Percentiles rank a stretch among this genome's conserved stretches.
phyloP scores from a whole-genome alignment of 2,797 vertebrate genomes.

The Harpagifer antarcticus region DNA sequence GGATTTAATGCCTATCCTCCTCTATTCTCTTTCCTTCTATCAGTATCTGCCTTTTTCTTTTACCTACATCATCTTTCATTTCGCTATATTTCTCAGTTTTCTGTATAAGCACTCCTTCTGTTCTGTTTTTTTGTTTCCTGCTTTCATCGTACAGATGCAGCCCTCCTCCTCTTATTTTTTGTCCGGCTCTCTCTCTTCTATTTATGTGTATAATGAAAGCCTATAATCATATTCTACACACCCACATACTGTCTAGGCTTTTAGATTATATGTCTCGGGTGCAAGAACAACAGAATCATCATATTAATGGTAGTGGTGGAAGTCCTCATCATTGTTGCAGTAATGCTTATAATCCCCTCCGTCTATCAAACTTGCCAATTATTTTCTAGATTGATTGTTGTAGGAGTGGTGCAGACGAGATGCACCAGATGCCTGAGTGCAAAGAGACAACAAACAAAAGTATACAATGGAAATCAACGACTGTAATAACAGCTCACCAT shows the following conservation, averaged over 20 bases:
- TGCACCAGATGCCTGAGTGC: slow-evolving; percentile 61
- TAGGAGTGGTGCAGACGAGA: slow-evolving; percentile 50
- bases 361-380: slow-evolving; percentile 76
- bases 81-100: slow-evolving; percentile 11
- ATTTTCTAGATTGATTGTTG: slow-evolving; percentile 46
- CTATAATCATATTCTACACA: slow-evolving; percentile 79
- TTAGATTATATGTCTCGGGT: slow-evolving; percentile 73
- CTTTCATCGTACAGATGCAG: slow-evolving; percentile 31
- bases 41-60: slow-evolving; percentile 1
- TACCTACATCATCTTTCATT: neutral
- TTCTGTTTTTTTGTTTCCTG: slow-evolving; percentile 29
- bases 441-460: slow-evolving; percentile 40
- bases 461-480: slow-evolving; percentile 24
- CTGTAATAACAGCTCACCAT: slow-evolving; percentile 3
- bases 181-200: slow-evolving; percentile 53
- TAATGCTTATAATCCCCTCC: slow-evolving; percentile 75
- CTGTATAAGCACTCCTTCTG: neutral
- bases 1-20: slow-evolving; percentile 56
- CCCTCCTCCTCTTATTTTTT: slow-evolving; percentile 37
- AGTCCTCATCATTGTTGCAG: slow-evolving; percentile 62
- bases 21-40: slow-evolving; percentile 1
- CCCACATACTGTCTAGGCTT: slow-evolving; percentile 68
- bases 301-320: slow-evolving; percentile 69
- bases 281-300: slow-evolving; percentile 77
- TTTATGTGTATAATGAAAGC: slow-evolving; percentile 75